phyloP scores from a whole-genome alignment of 2,888 invertebrate genomes.

The Pocota personata region DNA sequence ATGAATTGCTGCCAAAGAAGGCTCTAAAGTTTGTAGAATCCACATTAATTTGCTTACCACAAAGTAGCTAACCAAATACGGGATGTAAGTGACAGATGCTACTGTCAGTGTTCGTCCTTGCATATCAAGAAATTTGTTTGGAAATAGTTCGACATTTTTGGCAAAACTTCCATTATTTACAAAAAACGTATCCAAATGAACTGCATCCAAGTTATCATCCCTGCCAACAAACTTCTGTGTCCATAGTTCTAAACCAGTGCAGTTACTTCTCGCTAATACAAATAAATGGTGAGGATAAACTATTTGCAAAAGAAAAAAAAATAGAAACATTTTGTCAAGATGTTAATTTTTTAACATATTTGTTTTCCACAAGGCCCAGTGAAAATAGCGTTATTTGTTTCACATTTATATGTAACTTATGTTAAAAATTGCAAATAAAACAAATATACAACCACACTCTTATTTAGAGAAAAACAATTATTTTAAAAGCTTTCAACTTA shows the following conservation, averaged over 20 bases:
- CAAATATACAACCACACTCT: too few relatives aligned
- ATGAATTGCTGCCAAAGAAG: too few relatives aligned
- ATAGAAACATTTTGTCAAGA: conserved; percentile 39
- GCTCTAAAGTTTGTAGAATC: background rate
- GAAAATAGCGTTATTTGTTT: too few relatives aligned
- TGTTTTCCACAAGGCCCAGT: too few relatives aligned
- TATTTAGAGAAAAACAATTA: too few relatives aligned
- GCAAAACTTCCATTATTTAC: conserved; percentile 80
- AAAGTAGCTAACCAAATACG: conserved; percentile 81
- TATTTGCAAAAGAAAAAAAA: conserved; percentile 57
- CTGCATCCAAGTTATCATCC: conserved; percentile 79
- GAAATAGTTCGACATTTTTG: conserved; percentile 79
- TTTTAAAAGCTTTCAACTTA: too few relatives aligned
- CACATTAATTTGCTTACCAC: conserved; percentile 78
- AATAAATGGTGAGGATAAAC: conserved; percentile 82
- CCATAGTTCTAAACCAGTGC: conserved; percentile 80
- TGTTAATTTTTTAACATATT: too few relatives aligned
- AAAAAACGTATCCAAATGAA: conserved; percentile 79
- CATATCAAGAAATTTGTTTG: conserved; percentile 81
- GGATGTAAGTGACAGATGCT: conserved; percentile 81
- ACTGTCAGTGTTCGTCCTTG: conserved; percentile 78
- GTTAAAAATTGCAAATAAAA: too few relatives aligned
- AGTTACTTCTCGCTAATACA: conserved; percentile 76
- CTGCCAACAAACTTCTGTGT: conserved; percentile 81
- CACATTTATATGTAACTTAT: too few relatives aligned